Base-by-base conservation (phyloP, 2,888 invertebrate species). In the Hydraecia micacea region DNA sequence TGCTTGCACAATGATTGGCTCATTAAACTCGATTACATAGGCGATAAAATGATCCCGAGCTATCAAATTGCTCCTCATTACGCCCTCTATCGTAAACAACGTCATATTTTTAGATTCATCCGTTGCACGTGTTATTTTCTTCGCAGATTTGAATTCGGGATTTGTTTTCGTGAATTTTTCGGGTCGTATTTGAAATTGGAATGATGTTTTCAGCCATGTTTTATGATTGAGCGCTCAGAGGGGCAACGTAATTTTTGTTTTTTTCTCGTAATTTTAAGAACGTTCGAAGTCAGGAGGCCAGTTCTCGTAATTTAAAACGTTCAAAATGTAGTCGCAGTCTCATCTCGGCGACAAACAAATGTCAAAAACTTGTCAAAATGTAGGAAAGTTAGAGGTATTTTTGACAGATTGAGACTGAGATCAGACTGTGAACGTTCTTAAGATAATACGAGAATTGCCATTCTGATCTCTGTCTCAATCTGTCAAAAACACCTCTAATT, bases 11-110 rank as follows among this genome's bases (percentile, higher is more conserved):
- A 83, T 86, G 77, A 83, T 83, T 83, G 81, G 76, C 77, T 90
- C 89, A 86, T 89, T 89, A 87, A 83, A 77, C 75, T 28, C 68
- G 79, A 87, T 89, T 86, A 90, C 88, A 83, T 73, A 52, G 76
- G 49, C 90, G 81, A 87, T 89, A 87, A 89, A 89, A 78, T 84
- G 81, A 87, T 88, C 75, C 81, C 32, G 69, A 65, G 77, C 77
- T 79, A 84, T 87, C 88, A 80, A 83, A 81, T 90, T 66, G 79
- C 79, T 62, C 36, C 75, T 85, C 81, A 87, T 85, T 90, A 75
- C 81, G 52, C 70, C 68, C 63, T 65, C 67, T n/a, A 66, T 83
- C 79, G 79, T 88, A 90, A 88, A 90, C 81, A 90, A 74, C 68
- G 79, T 71, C 80, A 81, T 82, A 90, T 84, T 89, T 88, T 89